Evolutionary conservation across 2,797 vertebrate species (phyloP).

Genomic region (Rhynchonycteris naso): DNA sequence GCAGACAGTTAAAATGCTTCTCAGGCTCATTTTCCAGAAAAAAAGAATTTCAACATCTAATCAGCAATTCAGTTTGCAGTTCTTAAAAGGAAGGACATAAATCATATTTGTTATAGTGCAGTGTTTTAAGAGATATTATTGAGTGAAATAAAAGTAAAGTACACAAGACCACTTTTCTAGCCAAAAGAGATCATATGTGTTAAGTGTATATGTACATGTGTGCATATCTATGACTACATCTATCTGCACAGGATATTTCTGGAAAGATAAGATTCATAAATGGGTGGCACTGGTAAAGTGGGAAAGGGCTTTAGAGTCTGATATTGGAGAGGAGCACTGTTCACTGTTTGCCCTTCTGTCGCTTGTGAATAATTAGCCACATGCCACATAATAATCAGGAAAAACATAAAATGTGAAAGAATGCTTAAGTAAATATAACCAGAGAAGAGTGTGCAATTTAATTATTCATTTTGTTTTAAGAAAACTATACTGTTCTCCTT

Average conservation of each 20-base stretch:
- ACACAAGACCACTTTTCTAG: neutral
- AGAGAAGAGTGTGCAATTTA: neutral
- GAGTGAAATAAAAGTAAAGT: neutral
- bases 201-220: neutral
- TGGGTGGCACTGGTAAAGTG: neutral
- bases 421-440: conserved; percentile 10
- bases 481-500: neutral
- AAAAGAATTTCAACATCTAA: neutral
- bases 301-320: neutral
- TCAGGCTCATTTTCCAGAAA: neutral
- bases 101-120: neutral
- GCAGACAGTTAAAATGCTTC: neutral
- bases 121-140: neutral
- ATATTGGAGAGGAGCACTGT: neutral
- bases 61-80: neutral
- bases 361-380: neutral
- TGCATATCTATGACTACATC: neutral
- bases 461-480: conserved; percentile 3
- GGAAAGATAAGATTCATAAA: conserved; percentile 8
- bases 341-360: neutral
- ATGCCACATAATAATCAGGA: neutral
- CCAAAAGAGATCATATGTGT: neutral
- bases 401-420: neutral
- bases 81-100: neutral
- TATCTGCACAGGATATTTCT: neutral